phyloP scores from a whole-genome alignment of 1,140 invertebrate genomes.

The Pemphigus obesinymphae region DNA sequence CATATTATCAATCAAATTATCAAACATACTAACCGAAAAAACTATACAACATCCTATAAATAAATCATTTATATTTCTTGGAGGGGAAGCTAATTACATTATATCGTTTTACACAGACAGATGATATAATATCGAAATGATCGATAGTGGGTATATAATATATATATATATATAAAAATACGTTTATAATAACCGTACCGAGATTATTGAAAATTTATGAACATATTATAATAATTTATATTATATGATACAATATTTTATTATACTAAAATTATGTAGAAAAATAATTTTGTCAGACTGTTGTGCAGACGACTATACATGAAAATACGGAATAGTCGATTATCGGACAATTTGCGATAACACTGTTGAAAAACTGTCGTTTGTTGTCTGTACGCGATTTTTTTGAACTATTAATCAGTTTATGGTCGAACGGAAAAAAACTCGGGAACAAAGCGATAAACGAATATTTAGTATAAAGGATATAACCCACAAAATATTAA shows the following conservation, averaged over 20 bases:
- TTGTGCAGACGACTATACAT: not conserved
- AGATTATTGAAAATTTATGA: not conserved
- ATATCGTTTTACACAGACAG: too few species aligned
- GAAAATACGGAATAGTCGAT: not conserved
- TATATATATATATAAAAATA: too few species aligned
- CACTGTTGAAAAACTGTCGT: not conserved
- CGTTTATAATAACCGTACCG: not conserved
- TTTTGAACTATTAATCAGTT: not conserved
- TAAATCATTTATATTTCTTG: too few species aligned
- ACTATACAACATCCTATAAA: too few species aligned
- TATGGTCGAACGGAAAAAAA: not conserved
- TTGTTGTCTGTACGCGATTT: conserved; percentile 2
- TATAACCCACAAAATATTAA: not conserved
- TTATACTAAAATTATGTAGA: not conserved
- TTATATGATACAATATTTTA: too few species aligned
- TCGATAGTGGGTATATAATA: too few species aligned
- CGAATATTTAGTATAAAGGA: not conserved
- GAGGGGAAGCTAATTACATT: too few species aligned
- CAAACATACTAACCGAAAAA: conserved; percentile 4
- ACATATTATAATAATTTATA: too few species aligned
- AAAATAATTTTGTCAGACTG: not conserved
- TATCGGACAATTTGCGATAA: not conserved
- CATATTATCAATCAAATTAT: not conserved
- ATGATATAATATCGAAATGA: too few species aligned
- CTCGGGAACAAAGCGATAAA: not conserved